phyloP scores from a whole-genome alignment of 2,888 invertebrate species.

The Falcaria lacertinaria region DNA sequence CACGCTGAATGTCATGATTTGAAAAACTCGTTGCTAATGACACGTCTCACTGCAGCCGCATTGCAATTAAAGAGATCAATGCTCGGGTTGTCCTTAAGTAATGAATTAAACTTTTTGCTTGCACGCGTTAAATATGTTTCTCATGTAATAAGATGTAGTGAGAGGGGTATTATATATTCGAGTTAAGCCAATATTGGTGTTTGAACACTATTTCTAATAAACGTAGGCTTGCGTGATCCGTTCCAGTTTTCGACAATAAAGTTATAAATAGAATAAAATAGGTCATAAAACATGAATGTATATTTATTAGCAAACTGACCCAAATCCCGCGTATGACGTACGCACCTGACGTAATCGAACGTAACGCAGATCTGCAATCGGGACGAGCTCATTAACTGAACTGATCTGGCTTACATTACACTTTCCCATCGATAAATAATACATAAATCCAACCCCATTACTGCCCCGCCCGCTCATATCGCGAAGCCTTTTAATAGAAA shows the following conservation, averaged over 20 bases:
- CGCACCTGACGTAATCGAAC: slow-evolving; percentile 56
- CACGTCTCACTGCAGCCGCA: too few relatives aligned
- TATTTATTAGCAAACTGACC: slow-evolving; percentile 69
- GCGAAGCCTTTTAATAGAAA: slow-evolving; percentile 25
- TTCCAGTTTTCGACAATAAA: slow-evolving; percentile 40
- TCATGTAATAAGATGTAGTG: too few relatives aligned
- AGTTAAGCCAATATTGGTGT: neutral
- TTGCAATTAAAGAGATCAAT: too few relatives aligned
- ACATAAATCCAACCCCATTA: slow-evolving; percentile 18
- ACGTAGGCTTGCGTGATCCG: slow-evolving; percentile 26
- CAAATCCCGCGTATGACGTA: slow-evolving; percentile 63
- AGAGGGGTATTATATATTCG: too few relatives aligned
- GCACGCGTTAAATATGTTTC: neutral
- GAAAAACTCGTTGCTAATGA: too few relatives aligned
- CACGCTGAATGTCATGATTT: too few relatives aligned
- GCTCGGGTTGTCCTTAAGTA: too few relatives aligned
- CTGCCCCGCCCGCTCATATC: slow-evolving; percentile 13
- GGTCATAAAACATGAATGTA: slow-evolving; percentile 60
- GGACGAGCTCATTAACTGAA: slow-evolving; percentile 43
- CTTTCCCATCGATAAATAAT: slow-evolving; percentile 23
- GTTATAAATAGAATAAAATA: slow-evolving; percentile 57
- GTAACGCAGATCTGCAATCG: slow-evolving; percentile 34
- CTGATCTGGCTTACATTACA: slow-evolving; percentile 47
- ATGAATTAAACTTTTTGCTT: too few relatives aligned
- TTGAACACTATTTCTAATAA: neutral